Percentiles rank a stretch among this genome's conserved stretches.
Conservation (phyloP, 2,888 invertebrate species). For the Lithophane leautieri region DNA sequence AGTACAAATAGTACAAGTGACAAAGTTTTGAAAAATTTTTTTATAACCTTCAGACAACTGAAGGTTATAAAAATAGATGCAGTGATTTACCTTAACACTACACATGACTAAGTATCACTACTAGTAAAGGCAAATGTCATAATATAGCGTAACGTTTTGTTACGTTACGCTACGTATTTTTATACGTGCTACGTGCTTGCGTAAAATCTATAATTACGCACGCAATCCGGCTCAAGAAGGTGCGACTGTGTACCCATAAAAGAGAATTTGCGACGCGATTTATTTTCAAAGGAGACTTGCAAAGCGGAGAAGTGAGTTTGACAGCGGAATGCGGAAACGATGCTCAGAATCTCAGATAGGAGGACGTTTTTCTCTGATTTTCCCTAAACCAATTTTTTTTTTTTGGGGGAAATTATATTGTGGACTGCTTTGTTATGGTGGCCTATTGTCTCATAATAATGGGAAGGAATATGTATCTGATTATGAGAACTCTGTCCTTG, state of each 20-base stretch:
- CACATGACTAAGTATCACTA: neutral
- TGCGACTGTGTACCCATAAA: constrained; percentile 26
- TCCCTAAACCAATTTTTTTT: constrained; percentile 50
- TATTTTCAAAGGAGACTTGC: constrained; percentile 37
- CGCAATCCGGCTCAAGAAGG: constrained; percentile 44
- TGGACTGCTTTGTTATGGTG: constrained; percentile 26
- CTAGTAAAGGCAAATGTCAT: no score
- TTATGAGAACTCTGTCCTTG: constrained; percentile 12
- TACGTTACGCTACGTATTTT: no score
- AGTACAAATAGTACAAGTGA: neutral
- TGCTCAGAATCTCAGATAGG: constrained; percentile 31
- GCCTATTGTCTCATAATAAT: constrained; percentile 37
- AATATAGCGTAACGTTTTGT: no score
- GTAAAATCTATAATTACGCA: constrained; percentile 63
- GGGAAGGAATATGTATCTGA: constrained; percentile 15
- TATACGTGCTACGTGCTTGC: no score
- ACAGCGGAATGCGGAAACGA: constrained; percentile 53
- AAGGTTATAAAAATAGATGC: no score
- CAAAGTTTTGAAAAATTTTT: no score
- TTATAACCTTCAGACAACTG: neutral
- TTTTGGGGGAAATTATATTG: constrained; percentile 38
- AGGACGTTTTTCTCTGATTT: constrained; percentile 38
- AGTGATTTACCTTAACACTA: neutral
- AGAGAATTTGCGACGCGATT: constrained; percentile 48
- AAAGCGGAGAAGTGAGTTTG: constrained; percentile 59